Conservation (phyloP, 2,113 vertebrate species). For the Mormoops blainvillei region DNA sequence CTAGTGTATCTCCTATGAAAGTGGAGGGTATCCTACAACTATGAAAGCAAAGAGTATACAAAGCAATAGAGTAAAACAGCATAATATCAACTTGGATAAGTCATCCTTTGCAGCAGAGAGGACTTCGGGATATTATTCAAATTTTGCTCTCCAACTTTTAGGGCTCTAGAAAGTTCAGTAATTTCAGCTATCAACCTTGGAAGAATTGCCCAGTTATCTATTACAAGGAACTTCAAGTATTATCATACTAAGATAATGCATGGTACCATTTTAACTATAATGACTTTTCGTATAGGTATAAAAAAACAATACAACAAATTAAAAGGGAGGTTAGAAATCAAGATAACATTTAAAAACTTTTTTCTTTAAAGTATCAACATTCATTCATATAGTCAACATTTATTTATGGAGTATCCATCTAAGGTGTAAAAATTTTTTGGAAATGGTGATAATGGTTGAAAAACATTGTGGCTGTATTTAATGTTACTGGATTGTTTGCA, state of each 20-base stretch:
- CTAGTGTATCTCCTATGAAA: background rate
- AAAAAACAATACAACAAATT: background rate
- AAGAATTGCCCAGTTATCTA: background rate
- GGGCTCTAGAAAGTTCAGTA: background rate
- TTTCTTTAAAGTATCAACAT: background rate
- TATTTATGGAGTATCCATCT: background rate
- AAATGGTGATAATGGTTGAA: background rate
- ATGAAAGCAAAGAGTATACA: background rate
- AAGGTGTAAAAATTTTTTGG: background rate
- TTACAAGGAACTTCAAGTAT: background rate
- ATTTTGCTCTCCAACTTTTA: conserved; percentile 6
- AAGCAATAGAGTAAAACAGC: background rate
- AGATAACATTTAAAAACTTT: background rate
- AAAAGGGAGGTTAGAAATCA: conserved; percentile 6
- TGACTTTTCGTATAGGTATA: background rate
- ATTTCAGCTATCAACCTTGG: background rate
- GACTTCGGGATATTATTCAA: background rate
- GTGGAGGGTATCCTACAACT: background rate
- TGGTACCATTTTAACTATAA: background rate
- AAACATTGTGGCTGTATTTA: background rate
- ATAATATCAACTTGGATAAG: background rate
- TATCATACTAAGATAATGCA: background rate
- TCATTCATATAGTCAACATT: background rate
- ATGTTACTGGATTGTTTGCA: background rate
- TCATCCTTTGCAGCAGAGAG: background rate